Base-by-base conservation (phyloP, 2,888 invertebrate species). In the Galerucella calmariensis region DNA sequence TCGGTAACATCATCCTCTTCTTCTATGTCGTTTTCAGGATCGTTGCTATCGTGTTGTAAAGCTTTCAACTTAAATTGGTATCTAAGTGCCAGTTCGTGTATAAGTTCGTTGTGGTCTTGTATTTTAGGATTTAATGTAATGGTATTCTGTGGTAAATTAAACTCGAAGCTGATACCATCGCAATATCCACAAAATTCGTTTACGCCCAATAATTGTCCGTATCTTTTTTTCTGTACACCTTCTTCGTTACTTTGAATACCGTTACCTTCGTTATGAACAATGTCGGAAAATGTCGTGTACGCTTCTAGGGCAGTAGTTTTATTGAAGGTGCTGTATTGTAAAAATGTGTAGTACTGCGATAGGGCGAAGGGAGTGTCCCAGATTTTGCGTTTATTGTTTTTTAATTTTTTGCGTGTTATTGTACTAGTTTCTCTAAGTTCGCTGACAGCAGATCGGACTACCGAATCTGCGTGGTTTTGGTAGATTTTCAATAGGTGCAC, bases 401-500 rank as follows among this genome's bases (percentile, higher is more conserved):
- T 71, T 24, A 35, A 59, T 51, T 66, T 67, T 46, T 48, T 20
- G n/a, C 35, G 66, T 2, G 24, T 58, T 12, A 77, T 72, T 12
- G 75, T 77, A 53, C 78, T 77, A 35, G 53, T 53, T 0, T 86
- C 81, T 10, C 91, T 88, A 56, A 94, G 89, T 80, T 91, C 90
- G 4, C 87, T 85, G 81, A 94, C 90, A 0, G 92, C 92, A 0
- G 88, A 87, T 68, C 90, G 88, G 5, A 95, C 86, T 6, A 92
- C 82, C 41, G 88, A 87, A 78, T 95, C 94, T 0, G 93, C 90
- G 85, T 92, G 95, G 78, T 92, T 92, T 79, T 92, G 92, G 82
- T 94, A 94, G 16, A 94, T 90, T 82, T 91, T 91, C 80, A 92
- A 93, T 75, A 94, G 88, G 78, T 93, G 93, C 79, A 91, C 90